phyloP scores from a whole-genome alignment of 2,797 vertebrate species.

The Pterois miles region DNA sequence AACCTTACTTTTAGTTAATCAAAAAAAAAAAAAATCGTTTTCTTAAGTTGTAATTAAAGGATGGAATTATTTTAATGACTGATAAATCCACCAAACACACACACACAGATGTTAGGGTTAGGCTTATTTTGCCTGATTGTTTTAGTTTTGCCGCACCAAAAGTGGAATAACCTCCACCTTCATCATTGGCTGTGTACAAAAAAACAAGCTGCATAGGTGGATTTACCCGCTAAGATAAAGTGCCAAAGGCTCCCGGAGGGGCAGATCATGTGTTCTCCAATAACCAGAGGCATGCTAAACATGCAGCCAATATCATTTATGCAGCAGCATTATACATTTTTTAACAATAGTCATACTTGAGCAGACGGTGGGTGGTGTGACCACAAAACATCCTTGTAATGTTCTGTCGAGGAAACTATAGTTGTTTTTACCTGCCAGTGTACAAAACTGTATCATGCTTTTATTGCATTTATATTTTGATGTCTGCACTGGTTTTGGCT shows the following conservation, averaged over 20 bases:
- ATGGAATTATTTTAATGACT: neutral
- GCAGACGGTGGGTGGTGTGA: neutral
- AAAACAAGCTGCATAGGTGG: neutral
- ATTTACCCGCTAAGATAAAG: neutral
- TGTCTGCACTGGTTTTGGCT: neutral
- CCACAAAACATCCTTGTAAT: neutral
- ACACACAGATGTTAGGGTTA: no score
- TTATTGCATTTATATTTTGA: conserved; percentile 9
- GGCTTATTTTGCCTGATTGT: neutral
- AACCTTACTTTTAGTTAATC: neutral
- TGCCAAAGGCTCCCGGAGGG: neutral
- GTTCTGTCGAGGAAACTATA: neutral
- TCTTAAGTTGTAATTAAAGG: neutral
- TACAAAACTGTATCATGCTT: conserved; percentile 5
- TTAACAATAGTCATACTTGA: neutral
- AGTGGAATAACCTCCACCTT: neutral
- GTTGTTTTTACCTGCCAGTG: neutral
- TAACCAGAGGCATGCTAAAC: neutral
- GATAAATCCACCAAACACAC: neutral
- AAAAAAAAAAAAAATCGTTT: neutral
- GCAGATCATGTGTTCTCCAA: neutral
- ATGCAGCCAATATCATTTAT: neutral
- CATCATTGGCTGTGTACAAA: neutral
- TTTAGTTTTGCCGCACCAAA: neutral
- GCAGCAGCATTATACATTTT: neutral